Evolutionary conservation across 2,888 invertebrate genomes (phyloP).

Genomic region (Julus scanicus): DNA sequence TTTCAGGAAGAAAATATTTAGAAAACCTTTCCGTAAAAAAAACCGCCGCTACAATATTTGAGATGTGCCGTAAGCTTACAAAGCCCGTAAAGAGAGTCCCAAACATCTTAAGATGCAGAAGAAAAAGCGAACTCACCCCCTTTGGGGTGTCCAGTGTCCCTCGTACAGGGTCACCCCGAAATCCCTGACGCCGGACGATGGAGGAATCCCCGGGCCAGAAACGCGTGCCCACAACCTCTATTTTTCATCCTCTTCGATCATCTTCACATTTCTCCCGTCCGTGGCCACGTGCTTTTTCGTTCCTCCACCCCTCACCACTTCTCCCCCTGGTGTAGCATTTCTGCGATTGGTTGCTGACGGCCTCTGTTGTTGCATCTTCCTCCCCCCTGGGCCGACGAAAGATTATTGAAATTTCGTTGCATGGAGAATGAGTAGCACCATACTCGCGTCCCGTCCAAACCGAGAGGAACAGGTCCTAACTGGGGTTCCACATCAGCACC

Average conservation of each 20-base stretch:
- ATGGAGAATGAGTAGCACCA: slow-evolving; percentile 5
- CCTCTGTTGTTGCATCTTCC: background rate
- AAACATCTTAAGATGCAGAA: too few species aligned
- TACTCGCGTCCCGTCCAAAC: background rate
- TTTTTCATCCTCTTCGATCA: slow-evolving; percentile 3
- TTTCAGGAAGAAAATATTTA: too few species aligned
- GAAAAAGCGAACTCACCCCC: too few species aligned
- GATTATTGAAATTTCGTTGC: slow-evolving; percentile 44
- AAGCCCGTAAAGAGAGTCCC: too few species aligned
- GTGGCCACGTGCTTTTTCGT: slow-evolving; percentile 6
- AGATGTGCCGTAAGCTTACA: too few species aligned
- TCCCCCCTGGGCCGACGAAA: slow-evolving; percentile 37
- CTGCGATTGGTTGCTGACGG: background rate
- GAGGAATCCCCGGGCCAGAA: too few species aligned
- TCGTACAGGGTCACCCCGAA: too few species aligned
- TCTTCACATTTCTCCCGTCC: background rate
- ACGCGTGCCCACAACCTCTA: background rate
- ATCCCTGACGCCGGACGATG: too few species aligned
- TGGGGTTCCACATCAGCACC: background rate
- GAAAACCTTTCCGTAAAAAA: too few species aligned
- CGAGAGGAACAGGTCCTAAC: background rate
- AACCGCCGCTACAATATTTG: too few species aligned
- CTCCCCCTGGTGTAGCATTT: background rate
- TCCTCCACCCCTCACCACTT: background rate
- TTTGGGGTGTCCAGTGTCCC: too few species aligned